Percentiles rank a stretch among this genome's conserved stretches.
These are phyloP conservation scores for Lycodopsis pacificus DNA, from an alignment of 2,797 vertebrate genomes.

Conservation along the genomic window DNA sequence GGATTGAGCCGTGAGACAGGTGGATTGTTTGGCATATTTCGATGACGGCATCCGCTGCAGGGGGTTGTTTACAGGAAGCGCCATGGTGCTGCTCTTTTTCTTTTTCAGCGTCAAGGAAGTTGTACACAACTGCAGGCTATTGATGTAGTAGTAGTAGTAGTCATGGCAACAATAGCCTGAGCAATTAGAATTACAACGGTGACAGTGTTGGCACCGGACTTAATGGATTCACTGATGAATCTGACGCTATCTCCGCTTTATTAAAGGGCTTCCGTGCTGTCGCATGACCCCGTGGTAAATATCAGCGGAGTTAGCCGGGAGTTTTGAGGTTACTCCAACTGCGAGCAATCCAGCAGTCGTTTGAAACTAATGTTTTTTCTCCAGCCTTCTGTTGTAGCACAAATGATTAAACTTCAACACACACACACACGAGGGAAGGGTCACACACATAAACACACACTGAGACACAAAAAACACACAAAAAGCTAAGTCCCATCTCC, in stretches of 20 bases:
- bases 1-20: conserved; percentile 56
- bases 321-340: conserved; percentile 56
- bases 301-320: conserved; percentile 58
- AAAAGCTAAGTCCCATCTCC: conserved; percentile 66
- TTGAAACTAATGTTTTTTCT: conserved; percentile 67
- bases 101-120: conserved; percentile 53
- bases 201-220: conserved; percentile 40
- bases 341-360: conserved; percentile 45
- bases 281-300: conserved; percentile 69
- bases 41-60: conserved; percentile 31
- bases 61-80: conserved; percentile 64
- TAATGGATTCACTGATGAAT: conserved; percentile 71
- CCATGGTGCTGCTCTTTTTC: conserved; percentile 54
- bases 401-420: conserved; percentile 60
- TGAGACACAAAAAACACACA: conserved; percentile 40
- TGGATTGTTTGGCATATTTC: conserved; percentile 41
- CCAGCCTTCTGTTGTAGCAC: conserved; percentile 56
- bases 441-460: conserved; percentile 51
- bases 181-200: conserved; percentile 64
- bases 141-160: conserved; percentile 61
- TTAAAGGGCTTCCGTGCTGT: conserved; percentile 70
- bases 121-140: conserved; percentile 60
- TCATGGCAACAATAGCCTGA: conserved; percentile 71
- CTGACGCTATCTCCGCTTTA: conserved; percentile 70
- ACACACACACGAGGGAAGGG: conserved; percentile 24